Percentiles rank a stretch among this genome's conserved stretches.
Evolutionary conservation across 2,888 invertebrate species (phyloP).

Genomic region (Linyphia triangularis): DNA sequence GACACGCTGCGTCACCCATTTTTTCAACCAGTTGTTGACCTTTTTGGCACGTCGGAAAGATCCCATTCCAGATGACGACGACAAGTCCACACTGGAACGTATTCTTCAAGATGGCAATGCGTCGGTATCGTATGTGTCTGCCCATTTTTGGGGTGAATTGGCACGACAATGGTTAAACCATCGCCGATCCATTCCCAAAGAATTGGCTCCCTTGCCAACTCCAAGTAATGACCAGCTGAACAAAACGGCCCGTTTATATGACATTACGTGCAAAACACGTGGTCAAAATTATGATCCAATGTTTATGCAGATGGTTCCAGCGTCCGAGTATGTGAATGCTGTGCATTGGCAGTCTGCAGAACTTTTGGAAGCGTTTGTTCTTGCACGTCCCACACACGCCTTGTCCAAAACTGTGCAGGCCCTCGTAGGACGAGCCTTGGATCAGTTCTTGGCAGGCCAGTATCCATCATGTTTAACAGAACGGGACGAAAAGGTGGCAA

Average conservation of each 20-base stretch:
- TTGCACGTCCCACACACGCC: background rate
- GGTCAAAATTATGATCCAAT: background rate
- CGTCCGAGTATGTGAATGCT: slow-evolving; percentile 25
- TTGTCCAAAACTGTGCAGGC: too few species aligned
- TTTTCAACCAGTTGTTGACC: background rate
- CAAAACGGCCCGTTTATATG: slow-evolving; percentile 1
- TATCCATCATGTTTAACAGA: background rate
- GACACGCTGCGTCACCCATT: background rate
- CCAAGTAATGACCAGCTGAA: too few species aligned
- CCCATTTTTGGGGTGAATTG: slow-evolving; percentile 1
- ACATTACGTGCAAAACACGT: background rate
- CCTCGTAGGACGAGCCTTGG: background rate
- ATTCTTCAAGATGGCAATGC: background rate
- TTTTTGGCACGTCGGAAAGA: background rate
- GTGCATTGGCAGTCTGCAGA: slow-evolving; percentile 16
- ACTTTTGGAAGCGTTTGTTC: background rate
- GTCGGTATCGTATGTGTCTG: background rate
- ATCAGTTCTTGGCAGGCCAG: background rate
- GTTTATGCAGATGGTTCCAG: background rate
- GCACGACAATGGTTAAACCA: background rate
- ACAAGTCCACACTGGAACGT: background rate
- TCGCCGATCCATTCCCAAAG: background rate
- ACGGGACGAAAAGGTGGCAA: background rate
- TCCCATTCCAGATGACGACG: too few species aligned
- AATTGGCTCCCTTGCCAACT: background rate